phyloP scores from a whole-genome alignment of 2,888 invertebrate species.

The Sarcophaga carnaria region DNA sequence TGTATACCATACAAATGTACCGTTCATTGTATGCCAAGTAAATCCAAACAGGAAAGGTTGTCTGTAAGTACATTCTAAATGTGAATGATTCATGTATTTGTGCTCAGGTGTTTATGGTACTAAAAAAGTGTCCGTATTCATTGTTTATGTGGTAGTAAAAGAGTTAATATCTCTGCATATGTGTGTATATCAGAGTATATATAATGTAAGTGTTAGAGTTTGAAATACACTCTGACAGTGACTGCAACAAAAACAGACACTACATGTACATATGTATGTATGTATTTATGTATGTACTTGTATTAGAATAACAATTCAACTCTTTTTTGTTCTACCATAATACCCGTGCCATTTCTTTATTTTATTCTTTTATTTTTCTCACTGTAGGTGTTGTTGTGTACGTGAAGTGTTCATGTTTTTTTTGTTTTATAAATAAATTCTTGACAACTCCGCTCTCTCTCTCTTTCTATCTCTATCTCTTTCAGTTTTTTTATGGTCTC shows the following conservation, averaged over 20 bases:
- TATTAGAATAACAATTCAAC: not conserved
- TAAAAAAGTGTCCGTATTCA: not conserved
- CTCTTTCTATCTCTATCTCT: too few relatives aligned
- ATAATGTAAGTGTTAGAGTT: not conserved
- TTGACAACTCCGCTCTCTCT: not conserved
- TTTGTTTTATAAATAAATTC: not conserved
- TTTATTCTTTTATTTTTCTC: not conserved
- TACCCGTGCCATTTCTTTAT: not conserved
- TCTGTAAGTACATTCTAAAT: too few relatives aligned
- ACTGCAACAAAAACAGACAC: not conserved
- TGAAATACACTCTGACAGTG: not conserved
- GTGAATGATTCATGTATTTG: too few relatives aligned
- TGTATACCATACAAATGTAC: too few relatives aligned
- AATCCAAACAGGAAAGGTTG: too few relatives aligned
- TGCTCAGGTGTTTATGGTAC: not conserved
- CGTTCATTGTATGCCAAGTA: too few relatives aligned
- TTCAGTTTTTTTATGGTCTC: too few relatives aligned
- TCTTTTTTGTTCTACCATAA: too few relatives aligned
- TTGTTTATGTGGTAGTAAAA: not conserved
- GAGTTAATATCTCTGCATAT: not conserved
- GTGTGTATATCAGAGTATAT: not conserved
- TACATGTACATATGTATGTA: not conserved
- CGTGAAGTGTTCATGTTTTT: not conserved
- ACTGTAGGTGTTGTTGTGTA: not conserved
- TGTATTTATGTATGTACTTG: not conserved